These are phyloP conservation scores for Cricetomys ansorgei DNA, from an alignment of 2,113 vertebrate species.

Conservation along the genomic window DNA sequence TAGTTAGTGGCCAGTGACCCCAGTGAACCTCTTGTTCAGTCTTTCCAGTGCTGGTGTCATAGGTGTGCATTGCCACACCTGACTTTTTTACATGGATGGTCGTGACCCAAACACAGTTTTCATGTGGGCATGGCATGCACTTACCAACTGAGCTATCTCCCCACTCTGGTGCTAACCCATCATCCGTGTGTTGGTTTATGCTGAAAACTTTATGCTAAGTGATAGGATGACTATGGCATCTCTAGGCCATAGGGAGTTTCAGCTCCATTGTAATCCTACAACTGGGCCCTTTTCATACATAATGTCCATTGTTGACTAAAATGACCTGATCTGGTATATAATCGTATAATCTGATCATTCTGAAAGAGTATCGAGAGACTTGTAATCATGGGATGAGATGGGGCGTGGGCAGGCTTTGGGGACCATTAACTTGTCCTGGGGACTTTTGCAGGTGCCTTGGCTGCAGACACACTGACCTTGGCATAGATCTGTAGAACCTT, in stretches of 20 bases:
- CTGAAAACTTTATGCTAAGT: no score
- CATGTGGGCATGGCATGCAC: not conserved
- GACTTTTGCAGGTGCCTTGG: not conserved
- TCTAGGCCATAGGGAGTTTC: not conserved
- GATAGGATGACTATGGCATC: not conserved
- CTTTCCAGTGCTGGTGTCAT: no score
- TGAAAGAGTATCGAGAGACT: not conserved
- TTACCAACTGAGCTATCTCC: not conserved
- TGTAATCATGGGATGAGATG: not conserved
- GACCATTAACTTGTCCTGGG: not conserved
- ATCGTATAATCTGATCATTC: not conserved
- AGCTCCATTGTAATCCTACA: not conserved
- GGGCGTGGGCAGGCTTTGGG: not conserved
- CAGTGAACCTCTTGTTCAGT: not conserved
- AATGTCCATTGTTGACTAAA: not conserved
- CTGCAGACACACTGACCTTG: not conserved
- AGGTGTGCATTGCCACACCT: not conserved
- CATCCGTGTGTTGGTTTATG: not conserved
- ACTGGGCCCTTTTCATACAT: no score
- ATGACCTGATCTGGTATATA: not conserved
- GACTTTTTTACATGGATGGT: not conserved
- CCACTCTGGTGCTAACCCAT: not conserved
- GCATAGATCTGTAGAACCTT: not conserved
- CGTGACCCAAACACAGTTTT: not conserved
- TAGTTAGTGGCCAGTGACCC: no score